Evolutionary conservation across 1,140 invertebrate genomes (phyloP).

Genomic region (Zaprionus camerounensis): DNA sequence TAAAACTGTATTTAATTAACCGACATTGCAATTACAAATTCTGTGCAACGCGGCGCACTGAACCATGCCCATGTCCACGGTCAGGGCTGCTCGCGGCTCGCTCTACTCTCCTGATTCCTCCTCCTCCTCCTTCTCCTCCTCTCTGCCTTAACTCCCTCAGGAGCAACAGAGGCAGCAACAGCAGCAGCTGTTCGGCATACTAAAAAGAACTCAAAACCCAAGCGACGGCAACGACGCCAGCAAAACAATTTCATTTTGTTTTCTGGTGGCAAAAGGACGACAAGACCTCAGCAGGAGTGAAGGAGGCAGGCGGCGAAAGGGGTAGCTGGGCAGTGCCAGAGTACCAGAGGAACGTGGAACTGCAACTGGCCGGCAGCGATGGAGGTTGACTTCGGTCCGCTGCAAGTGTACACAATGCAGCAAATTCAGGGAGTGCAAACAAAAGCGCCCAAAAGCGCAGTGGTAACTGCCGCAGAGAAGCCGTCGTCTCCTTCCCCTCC

Average conservation of each 20-base stretch:
- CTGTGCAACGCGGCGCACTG: constrained; percentile 72
- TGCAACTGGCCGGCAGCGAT: constrained; percentile 23
- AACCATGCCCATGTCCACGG: constrained; percentile 38
- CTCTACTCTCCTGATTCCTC: neutral
- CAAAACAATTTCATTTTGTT: constrained; percentile 80
- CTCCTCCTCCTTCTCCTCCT: neutral
- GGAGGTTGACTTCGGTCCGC: constrained; percentile 34
- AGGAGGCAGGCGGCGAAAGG: constrained; percentile 5
- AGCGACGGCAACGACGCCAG: constrained; percentile 48
- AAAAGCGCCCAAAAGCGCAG: constrained; percentile 66
- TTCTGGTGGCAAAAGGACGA: constrained; percentile 50
- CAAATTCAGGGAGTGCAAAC: constrained; percentile 70
- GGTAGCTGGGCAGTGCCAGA: constrained; percentile 14
- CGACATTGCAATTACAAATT: constrained; percentile 84
- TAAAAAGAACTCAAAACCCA: constrained; percentile 70
- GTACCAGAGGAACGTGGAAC: neutral
- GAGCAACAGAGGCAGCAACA: constrained; percentile 12
- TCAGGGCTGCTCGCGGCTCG: neutral
- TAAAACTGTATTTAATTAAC: constrained; percentile 84
- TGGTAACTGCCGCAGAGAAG: constrained; percentile 29
- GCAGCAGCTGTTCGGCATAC: constrained; percentile 72
- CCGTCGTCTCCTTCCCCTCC: neutral
- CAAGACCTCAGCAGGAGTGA: constrained; percentile 27
- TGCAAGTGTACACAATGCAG: constrained; percentile 65
- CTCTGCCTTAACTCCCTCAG: constrained; percentile 16